Evolutionary conservation across 2,888 invertebrate genomes (phyloP), one percentile per base, ranked within the genome.

Genomic region (Sialis fuliginosa): DNA sequence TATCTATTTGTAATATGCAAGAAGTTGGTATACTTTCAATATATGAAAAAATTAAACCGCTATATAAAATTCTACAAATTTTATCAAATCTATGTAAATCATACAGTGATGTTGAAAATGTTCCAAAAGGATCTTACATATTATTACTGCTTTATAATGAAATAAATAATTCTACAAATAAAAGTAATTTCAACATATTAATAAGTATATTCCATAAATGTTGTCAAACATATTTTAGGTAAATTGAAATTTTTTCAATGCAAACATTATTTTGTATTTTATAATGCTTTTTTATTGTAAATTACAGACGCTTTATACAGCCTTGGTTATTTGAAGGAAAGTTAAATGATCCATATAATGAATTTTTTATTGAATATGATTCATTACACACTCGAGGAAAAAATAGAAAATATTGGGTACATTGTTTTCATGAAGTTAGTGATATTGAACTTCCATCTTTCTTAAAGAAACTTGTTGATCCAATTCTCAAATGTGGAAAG

Each of bases 301-400:
- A 45, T 50, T 54, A 51, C 56, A 65, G 50, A 57, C 77, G 78
- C 49, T 77, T 85, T 58, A 70, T 93, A 34, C 78, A 85, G 57
- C 75, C 79, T 49, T 93, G 92, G 81, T 77, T 92, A 50, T 83
- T 88, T 57, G 81, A 88, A 60, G 93, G 92, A 1, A 73, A 77
- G 45, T 66, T 91, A 10, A 80, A 85, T 51, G 91, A 91, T 62
- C 71, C 74, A 9, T 80, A 78, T 57, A 79, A 81, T 53, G 92
- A 92, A 65, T 87, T 91, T 56, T 91, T 92, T 64, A 81, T 93
- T 46, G 74, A 76, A 44, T 72, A 77, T 12, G 77, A 79, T 56
- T 67, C 70, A 1, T 76, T 79, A 49, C 79, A 80, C 54, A 67
- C 77, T 12, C 72, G 77, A 51, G 74, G 75, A 33, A 67, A 72